Conservation (phyloP, 2,888 invertebrate genomes). For the Spisula subtruncata region DNA sequence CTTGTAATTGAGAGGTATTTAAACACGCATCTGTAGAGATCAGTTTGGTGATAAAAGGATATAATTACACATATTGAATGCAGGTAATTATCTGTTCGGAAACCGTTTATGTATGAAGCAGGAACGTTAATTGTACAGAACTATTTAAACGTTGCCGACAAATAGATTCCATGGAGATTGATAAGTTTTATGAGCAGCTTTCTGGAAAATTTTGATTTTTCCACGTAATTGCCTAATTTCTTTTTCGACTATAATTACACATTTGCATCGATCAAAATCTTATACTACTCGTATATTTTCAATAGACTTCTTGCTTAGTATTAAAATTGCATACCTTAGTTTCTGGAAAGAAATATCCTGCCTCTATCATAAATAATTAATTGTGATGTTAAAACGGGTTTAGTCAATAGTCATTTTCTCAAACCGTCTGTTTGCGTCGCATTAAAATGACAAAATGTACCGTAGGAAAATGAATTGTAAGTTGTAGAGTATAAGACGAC, state of each 20-base stretch:
- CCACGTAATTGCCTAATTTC: not conserved
- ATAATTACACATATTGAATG: not conserved
- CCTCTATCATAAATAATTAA: too few species aligned
- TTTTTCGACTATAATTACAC: too few species aligned
- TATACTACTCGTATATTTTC: too few species aligned
- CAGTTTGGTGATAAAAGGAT: not conserved
- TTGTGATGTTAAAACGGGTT: too few species aligned
- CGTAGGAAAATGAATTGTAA: not conserved
- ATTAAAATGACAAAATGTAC: not conserved
- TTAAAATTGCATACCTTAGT: too few species aligned
- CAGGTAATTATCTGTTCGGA: constrained; percentile 2
- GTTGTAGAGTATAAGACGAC: not conserved
- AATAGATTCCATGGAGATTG: not conserved
- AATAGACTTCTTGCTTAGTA: too few species aligned
- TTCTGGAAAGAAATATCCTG: too few species aligned
- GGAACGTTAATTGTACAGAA: not conserved
- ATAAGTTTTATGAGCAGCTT: not conserved
- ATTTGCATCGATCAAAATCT: too few species aligned
- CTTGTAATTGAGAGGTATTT: not conserved
- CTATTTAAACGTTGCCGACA: not conserved
- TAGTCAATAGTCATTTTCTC: too few species aligned
- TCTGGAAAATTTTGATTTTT: not conserved
- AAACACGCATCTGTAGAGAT: not conserved
- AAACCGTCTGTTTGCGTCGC: not conserved
- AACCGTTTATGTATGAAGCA: not conserved